A percentile compares a stretch with the other conserved stretches of the same genome.
Conservation (phyloP, 2,797 vertebrate species). For the Crocodylus rhombifer region DNA sequence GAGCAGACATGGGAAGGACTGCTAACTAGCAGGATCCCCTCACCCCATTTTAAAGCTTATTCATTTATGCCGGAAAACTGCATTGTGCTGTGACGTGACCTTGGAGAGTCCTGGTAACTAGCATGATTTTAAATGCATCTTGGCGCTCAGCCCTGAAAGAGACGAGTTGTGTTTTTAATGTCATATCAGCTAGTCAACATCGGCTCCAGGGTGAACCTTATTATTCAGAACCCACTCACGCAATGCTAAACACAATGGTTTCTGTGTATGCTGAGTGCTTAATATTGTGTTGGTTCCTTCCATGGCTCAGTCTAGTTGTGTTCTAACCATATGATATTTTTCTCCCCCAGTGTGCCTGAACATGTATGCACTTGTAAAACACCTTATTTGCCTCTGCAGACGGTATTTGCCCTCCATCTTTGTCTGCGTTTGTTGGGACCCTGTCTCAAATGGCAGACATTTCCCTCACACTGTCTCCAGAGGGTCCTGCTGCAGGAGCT, state of each 20-base stretch:
- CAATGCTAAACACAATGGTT: background rate
- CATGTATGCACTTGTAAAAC: background rate
- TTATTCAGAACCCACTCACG: background rate
- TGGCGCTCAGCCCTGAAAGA: background rate
- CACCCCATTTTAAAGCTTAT: background rate
- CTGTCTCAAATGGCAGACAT: background rate
- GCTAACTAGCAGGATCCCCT: background rate
- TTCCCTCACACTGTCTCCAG: background rate
- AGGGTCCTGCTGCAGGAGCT: background rate
- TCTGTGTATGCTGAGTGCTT: background rate
- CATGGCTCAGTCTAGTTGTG: background rate
- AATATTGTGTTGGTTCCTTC: background rate
- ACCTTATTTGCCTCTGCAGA: background rate
- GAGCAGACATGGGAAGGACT: background rate
- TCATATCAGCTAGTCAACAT: background rate
- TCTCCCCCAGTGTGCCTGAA: background rate
- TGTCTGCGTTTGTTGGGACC: background rate
- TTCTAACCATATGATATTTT: background rate
- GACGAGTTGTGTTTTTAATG: background rate
- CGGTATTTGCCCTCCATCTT: background rate
- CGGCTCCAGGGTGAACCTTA: background rate
- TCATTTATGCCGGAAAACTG: background rate
- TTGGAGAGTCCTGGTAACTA: background rate
- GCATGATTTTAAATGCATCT: background rate
- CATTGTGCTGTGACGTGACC: background rate